Evolutionary conservation across 2,888 invertebrate genomes (phyloP).

Genomic region (Synergus japonicus): DNA sequence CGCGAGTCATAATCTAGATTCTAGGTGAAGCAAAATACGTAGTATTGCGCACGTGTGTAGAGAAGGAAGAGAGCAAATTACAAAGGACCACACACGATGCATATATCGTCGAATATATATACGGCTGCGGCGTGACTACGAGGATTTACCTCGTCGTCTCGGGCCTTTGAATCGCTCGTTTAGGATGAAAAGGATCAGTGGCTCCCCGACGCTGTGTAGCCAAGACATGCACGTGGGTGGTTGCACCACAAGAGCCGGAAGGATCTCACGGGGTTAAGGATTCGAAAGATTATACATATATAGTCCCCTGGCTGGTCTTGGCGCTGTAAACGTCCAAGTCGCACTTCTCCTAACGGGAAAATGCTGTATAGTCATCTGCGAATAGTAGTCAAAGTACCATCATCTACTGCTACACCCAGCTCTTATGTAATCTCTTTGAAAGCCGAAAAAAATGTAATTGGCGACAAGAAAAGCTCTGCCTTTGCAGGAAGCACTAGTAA

Average conservation of each 20-base stretch:
- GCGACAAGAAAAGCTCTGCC: not conserved
- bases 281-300: slow-evolving; percentile 54
- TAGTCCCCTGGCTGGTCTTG: slow-evolving; percentile 43
- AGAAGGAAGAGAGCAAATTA: slow-evolving; percentile 61
- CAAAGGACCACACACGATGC: slow-evolving; percentile 69
- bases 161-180: slow-evolving; percentile 73
- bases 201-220: slow-evolving; percentile 56
- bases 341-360: slow-evolving; percentile 55
- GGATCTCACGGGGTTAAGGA: slow-evolving; percentile 63
- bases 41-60: not conserved
- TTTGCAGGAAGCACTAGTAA: not conserved
- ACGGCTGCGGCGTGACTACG: slow-evolving; percentile 69
- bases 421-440: not conserved
- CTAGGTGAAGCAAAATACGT: not conserved
- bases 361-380: not conserved
- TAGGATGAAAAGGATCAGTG: slow-evolving; percentile 73
- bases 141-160: slow-evolving; percentile 69
- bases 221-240: slow-evolving; percentile 68
- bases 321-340: slow-evolving; percentile 53
- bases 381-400: slow-evolving; percentile 9
- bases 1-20: slow-evolving; percentile 14
- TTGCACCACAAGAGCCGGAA: slow-evolving; percentile 64
- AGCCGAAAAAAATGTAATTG: not conserved
- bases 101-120: slow-evolving; percentile 55
- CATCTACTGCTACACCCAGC: not conserved